phyloP scores from a whole-genome alignment of 2,888 invertebrate species.

The Abrostola triplasia region DNA sequence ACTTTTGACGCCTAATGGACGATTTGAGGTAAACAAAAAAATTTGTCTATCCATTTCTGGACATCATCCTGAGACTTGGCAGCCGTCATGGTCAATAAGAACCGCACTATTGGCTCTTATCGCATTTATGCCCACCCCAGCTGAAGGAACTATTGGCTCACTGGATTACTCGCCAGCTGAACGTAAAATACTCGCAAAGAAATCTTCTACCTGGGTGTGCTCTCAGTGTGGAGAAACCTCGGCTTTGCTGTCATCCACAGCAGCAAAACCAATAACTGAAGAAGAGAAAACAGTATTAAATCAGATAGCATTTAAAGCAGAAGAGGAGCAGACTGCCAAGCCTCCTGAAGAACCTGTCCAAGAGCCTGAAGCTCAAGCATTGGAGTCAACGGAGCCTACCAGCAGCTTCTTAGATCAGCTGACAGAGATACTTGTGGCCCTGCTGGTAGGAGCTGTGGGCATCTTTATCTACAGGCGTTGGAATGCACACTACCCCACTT shows the following conservation, averaged over 20 bases:
- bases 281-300: slow-evolving; percentile 83
- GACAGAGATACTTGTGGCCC: slow-evolving; percentile 79
- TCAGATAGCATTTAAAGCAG: slow-evolving; percentile 86
- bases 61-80: slow-evolving; percentile 99
- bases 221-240: slow-evolving; percentile 81
- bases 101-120: slow-evolving; percentile 97
- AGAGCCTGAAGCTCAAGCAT: slow-evolving; percentile 72
- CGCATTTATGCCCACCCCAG: slow-evolving; percentile 97
- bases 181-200: slow-evolving; percentile 93
- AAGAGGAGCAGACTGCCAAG: slow-evolving; percentile 79
- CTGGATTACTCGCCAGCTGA: slow-evolving; percentile 96
- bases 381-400: slow-evolving; percentile 78
- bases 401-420: slow-evolving; percentile 81
- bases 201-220: slow-evolving; percentile 86
- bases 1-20: slow-evolving; percentile 96
- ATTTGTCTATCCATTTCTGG: slow-evolving; percentile 98
- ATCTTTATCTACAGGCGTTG: slow-evolving; percentile 84
- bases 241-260: slow-evolving; percentile 78
- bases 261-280: slow-evolving; percentile 83
- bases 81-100: slow-evolving; percentile 98
- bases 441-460: slow-evolving; percentile 80
- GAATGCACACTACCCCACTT: slow-evolving; percentile 68
- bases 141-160: slow-evolving; percentile 96
- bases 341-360: slow-evolving; percentile 70
- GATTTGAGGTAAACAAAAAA: slow-evolving; percentile 97